Percentiles rank a stretch among this genome's conserved stretches.
Conservation (phyloP, 2,797 vertebrate species). For the Gallirallus australis region DNA sequence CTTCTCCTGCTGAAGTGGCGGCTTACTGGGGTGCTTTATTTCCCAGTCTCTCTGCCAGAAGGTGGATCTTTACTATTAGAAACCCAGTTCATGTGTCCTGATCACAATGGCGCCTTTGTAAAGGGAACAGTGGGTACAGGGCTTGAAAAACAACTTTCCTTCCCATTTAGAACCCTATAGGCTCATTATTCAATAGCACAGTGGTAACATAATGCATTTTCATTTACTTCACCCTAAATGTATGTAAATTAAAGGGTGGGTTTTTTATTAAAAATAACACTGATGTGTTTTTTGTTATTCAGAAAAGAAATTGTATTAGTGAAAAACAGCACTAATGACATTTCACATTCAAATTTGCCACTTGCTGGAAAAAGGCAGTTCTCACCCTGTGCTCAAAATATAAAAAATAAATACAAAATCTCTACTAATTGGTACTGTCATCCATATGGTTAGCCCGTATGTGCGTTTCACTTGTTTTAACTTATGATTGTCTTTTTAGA, state of each 20-base stretch:
- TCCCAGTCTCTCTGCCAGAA: constrained; percentile 26
- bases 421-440: constrained; percentile 51
- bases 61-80: constrained; percentile 63
- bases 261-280: constrained; percentile 84
- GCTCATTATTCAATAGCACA: constrained; percentile 78
- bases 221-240: constrained; percentile 81
- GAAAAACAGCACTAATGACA: constrained; percentile 75
- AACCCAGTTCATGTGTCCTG: constrained; percentile 60
- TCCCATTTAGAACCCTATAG: constrained; percentile 71
- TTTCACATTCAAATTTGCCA: constrained; percentile 76
- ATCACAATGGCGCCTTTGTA: constrained; percentile 52
- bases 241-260: constrained; percentile 82
- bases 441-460: constrained; percentile 12
- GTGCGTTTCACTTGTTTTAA: constrained; percentile 48
- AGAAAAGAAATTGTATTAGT: constrained; percentile 74
- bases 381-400: constrained; percentile 52
- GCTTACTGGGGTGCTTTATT: constrained; percentile 56
- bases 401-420: constrained; percentile 47
- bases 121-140: constrained; percentile 52
- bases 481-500: constrained; percentile 8
- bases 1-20: constrained; percentile 45
- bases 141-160: constrained; percentile 69
- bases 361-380: constrained; percentile 66
- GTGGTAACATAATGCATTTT: constrained; percentile 80
- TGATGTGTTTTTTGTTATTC: constrained; percentile 81